Percentiles rank a stretch among this genome's conserved stretches.
Evolutionary conservation across 92 coral and sea anemone genomes (phyloP).

Genomic region (Scolanthus callimorphus): DNA sequence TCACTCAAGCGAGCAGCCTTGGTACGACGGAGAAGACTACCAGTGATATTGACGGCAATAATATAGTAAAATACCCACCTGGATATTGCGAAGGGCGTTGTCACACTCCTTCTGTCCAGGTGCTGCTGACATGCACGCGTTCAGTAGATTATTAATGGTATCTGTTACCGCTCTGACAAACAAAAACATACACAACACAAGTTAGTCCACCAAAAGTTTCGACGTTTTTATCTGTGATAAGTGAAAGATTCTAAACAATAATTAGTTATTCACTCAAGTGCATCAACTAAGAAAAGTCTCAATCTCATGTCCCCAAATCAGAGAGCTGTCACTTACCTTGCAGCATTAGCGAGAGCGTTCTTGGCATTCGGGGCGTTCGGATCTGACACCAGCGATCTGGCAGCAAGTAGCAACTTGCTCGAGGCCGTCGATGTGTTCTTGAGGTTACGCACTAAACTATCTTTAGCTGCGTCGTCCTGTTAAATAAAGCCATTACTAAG

Average conservation of each 20-base stretch:
- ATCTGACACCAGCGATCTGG: constrained; percentile 95
- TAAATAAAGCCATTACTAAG: no score
- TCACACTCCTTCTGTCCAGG: constrained; percentile 99
- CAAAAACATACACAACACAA: no score
- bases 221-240: no score
- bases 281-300: no score
- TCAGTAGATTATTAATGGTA: constrained; percentile 89
- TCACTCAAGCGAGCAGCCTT: no score
- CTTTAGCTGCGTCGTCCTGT: constrained; percentile 88
- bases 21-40: no score
- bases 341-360: constrained; percentile 94
- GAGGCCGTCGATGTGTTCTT: constrained; percentile 98
- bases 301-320: no score
- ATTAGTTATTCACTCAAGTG: no score
- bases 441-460: constrained; percentile 79
- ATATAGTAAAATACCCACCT: constrained; percentile 46
- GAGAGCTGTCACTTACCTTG: constrained; percentile 81
- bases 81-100: constrained; percentile 90
- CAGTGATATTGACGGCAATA: no score
- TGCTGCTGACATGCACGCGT: constrained; percentile 98
- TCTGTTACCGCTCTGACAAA: constrained; percentile 89
- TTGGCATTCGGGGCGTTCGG: constrained; percentile 99
- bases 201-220: no score
- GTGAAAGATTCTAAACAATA: no score
- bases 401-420: constrained; percentile 94